Evolutionary conservation across 2,113 vertebrate species (phyloP), one percentile per base, ranked within the genome.

Genomic region (Tylochromis polylepis): DNA sequence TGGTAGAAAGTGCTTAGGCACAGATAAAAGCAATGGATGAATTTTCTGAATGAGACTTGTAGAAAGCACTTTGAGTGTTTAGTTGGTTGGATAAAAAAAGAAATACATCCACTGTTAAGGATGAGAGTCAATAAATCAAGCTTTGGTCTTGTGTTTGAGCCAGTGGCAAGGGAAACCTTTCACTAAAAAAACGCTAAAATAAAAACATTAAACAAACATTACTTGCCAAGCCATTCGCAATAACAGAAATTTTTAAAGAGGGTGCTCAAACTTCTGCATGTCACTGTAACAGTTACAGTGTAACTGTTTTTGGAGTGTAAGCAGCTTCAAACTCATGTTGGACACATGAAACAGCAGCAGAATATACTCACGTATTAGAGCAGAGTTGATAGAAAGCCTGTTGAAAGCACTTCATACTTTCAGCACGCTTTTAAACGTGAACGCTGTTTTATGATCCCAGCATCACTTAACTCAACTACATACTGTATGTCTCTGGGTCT

Each of bases 231-330:
- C 46, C 72, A 53, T n/a, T 77, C 27, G 11, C 46, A 53, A 6
- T 53, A 53, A 51, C 16, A 51, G 43, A 51, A 27, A 53, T 34
- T n/a, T 77, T 77, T 31, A 20, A 12, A 53, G 27, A 4, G 27
- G 16, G 46, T 53, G 18, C 72, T 77, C 27, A 77, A 56, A 57
- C 31, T 11, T 56, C 14, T 38, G 31, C 51, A 79, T 38, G 8
- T 4, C 77, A 56, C 55, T 57, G n/a, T 36, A n/a, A n/a, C n/a
- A n/a, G n/a, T n/a, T n/a, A n/a, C n/a, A n/a, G n/a, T n/a, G n/a
- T n/a, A 65, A 93, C 88, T 88, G 89, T 85, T 92, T 91, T 88
- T 86, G 84, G 84, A 88, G 77, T 55, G 38, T 49, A 78, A 91
- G 92, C 90, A 94, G 92, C 93, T 89, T 92, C 22, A 70, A 83